phyloP scores from a whole-genome alignment of 2,113 vertebrate species.

The Hypanus sabinus region DNA sequence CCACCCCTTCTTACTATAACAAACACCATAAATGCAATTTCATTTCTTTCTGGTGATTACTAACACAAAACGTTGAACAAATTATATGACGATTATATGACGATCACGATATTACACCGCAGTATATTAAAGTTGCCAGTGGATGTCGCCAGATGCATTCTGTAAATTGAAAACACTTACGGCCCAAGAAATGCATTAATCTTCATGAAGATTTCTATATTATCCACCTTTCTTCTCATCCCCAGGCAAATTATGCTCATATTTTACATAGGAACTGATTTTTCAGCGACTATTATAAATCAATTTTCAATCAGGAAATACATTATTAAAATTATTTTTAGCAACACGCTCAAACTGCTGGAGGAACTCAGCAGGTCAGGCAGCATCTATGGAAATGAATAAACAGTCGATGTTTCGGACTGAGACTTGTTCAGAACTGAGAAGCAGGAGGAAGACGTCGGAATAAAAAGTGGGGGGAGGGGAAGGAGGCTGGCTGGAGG shows the following conservation, averaged over 20 bases:
- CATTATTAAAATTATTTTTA: neutral
- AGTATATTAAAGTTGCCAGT: neutral
- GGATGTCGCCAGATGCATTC: conserved; percentile 6
- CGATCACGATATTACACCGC: neutral
- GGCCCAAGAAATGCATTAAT: neutral
- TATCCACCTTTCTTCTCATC: too few relatives aligned
- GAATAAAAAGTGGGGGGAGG: too few relatives aligned
- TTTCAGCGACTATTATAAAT: neutral
- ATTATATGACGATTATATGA: neutral
- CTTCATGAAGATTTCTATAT: neutral
- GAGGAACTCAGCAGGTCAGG: too few relatives aligned
- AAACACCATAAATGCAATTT: neutral
- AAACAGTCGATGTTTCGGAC: too few relatives aligned
- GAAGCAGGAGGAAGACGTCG: too few relatives aligned
- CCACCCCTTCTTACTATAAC: neutral
- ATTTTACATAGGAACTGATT: neutral
- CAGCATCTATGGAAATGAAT: too few relatives aligned
- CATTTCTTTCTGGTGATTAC: neutral
- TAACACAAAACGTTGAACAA: neutral
- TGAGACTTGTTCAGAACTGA: too few relatives aligned
- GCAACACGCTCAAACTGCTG: too few relatives aligned
- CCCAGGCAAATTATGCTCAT: neutral
- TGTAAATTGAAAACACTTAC: neutral
- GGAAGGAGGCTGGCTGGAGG: too few relatives aligned
- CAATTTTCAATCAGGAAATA: neutral